Evolutionary conservation across 2,113 vertebrate species (phyloP).

Genomic region (Elephantulus edwardii): DNA sequence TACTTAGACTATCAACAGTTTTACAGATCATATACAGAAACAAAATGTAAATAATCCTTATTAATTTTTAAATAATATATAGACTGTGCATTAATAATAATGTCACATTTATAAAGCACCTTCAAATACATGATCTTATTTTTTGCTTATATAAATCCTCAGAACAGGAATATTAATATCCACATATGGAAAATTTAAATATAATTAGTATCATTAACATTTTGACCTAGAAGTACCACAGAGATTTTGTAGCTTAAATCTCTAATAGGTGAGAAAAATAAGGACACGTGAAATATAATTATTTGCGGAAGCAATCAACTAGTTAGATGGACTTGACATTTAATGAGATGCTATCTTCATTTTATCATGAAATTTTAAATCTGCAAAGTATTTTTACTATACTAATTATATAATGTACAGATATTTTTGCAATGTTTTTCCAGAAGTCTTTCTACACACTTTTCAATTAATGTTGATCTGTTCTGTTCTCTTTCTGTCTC

Average conservation of each 20-base stretch:
- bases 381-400: neutral
- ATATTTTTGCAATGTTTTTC: neutral
- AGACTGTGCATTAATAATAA: neutral
- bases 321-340: neutral
- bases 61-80: constrained; percentile 2
- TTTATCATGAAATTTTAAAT: neutral
- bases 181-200: neutral
- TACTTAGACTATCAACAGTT: constrained; percentile 46
- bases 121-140: neutral
- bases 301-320: neutral
- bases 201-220: constrained; percentile 7
- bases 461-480: neutral
- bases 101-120: neutral
- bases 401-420: neutral
- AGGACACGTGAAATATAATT: constrained; percentile 27
- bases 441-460: neutral
- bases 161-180: neutral
- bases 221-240: neutral
- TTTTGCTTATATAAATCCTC: neutral
- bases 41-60: neutral
- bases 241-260: neutral
- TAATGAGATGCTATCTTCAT: neutral
- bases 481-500: neutral
- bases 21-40: neutral
- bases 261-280: neutral